Conservation (phyloP, 2,888 invertebrate species). For the Beris morrisii region DNA sequence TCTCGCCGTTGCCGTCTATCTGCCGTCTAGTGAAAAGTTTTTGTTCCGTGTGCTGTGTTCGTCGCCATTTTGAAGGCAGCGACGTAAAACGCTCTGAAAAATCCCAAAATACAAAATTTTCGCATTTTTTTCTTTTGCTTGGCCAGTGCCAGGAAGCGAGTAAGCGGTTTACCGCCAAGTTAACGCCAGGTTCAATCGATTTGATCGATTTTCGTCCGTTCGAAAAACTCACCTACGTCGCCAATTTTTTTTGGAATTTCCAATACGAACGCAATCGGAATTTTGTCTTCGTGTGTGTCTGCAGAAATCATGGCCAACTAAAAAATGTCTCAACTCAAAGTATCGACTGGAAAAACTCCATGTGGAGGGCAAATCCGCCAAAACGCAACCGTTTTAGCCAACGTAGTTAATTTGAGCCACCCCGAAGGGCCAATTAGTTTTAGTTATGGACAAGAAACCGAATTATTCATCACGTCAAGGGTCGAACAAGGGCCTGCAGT, state of each 20-base stretch:
- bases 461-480: constrained; percentile 68
- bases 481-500: constrained; percentile 65
- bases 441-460: constrained; percentile 76
- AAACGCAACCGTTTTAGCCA: constrained; percentile 23
- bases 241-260: constrained; percentile 5
- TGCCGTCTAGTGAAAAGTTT: neutral
- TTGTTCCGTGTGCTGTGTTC: constrained; percentile 23
- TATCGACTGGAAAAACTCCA: constrained; percentile 51
- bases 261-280: constrained; percentile 7
- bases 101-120: constrained; percentile 7
- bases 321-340: constrained; percentile 54
- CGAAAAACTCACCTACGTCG: constrained; percentile 11
- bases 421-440: constrained; percentile 23
- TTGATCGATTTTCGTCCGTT: no score
- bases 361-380: constrained; percentile 53
- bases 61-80: constrained; percentile 35
- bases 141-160: constrained; percentile 4
- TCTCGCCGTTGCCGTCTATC: no score
- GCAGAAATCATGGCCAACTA: constrained; percentile 56
- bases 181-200: neutral
- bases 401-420: neutral
- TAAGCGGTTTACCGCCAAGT: constrained; percentile 23
- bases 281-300: constrained; percentile 27
- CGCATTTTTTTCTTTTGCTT: constrained; percentile 19
- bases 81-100: constrained; percentile 33